A percentile compares a stretch with the other conserved stretches of the same genome.
Conservation (phyloP, 2,888 invertebrate genomes). For the Cephus spinipes region DNA sequence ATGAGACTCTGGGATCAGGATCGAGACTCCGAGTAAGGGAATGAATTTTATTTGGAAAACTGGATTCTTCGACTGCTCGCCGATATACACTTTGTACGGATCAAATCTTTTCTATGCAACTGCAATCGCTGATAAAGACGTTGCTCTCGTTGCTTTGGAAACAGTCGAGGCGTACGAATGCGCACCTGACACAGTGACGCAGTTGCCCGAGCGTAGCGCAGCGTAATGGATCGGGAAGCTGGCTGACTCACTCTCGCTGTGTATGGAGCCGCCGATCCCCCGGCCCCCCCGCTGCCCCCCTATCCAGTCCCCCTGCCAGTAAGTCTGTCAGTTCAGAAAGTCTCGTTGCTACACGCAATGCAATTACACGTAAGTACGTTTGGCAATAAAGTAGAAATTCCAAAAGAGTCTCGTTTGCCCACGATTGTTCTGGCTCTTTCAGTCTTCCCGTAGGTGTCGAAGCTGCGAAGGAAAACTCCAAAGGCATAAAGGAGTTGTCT, state of each 20-base stretch:
- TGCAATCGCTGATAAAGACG: neutral
- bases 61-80: neutral
- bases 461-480: too few species aligned
- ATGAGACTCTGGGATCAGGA: neutral
- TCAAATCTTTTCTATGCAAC: neutral
- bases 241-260: slow-evolving; percentile 40
- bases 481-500: neutral
- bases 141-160: neutral
- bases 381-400: neutral
- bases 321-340: neutral
- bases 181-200: slow-evolving; percentile 7
- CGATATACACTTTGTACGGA: neutral
- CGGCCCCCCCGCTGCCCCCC: neutral
- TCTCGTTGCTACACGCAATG: slow-evolving; percentile 37
- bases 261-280: slow-evolving; percentile 49
- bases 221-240: slow-evolving; percentile 1
- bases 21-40: neutral
- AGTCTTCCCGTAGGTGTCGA: neutral
- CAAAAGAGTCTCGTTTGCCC: neutral
- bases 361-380: slow-evolving; percentile 40
- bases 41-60: neutral
- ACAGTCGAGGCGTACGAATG: neutral
- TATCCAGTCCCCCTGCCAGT: neutral
- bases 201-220: neutral
- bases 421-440: neutral